Conservation (phyloP, 2,888 invertebrate genomes). For the Psylliodes chrysocephalus region DNA sequence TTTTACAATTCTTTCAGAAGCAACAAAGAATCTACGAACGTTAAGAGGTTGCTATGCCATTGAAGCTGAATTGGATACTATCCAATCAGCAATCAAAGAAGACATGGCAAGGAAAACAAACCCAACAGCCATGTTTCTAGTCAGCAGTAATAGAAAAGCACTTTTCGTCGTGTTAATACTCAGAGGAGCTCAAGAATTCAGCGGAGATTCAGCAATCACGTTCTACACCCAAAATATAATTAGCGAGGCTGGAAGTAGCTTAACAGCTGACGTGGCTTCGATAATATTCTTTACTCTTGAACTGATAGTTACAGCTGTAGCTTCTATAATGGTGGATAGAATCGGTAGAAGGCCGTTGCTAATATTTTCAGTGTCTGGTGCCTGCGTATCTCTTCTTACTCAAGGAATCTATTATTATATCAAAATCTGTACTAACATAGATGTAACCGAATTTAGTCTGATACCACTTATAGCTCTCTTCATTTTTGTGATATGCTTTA, state of each 20-base stretch:
- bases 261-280: slow-evolving; percentile 61
- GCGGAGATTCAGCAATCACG: slow-evolving; percentile 72
- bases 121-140: slow-evolving; percentile 69
- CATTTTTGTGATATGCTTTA: slow-evolving; percentile 65
- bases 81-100: slow-evolving; percentile 55
- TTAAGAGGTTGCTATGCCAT: slow-evolving; percentile 66
- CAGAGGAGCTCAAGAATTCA: slow-evolving; percentile 67
- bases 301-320: slow-evolving; percentile 67
- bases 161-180: slow-evolving; percentile 71
- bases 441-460: slow-evolving; percentile 59
- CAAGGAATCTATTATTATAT: slow-evolving; percentile 65
- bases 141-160: no score
- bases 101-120: slow-evolving; percentile 67
- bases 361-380: slow-evolving; percentile 65
- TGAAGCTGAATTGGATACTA: slow-evolving; percentile 61
- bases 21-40: slow-evolving; percentile 64
- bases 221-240: no score
- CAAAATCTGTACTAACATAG: slow-evolving; percentile 58
- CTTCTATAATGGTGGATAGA: slow-evolving; percentile 70
- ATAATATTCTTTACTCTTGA: slow-evolving; percentile 65
- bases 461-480: slow-evolving; percentile 66
- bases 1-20: no score
- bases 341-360: slow-evolving; percentile 68
- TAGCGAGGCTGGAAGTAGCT: no score
- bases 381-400: slow-evolving; percentile 61